These are phyloP conservation scores for Crocidura indochinensis DNA, from an alignment of 2,797 vertebrate species.

Conservation along the genomic window DNA sequence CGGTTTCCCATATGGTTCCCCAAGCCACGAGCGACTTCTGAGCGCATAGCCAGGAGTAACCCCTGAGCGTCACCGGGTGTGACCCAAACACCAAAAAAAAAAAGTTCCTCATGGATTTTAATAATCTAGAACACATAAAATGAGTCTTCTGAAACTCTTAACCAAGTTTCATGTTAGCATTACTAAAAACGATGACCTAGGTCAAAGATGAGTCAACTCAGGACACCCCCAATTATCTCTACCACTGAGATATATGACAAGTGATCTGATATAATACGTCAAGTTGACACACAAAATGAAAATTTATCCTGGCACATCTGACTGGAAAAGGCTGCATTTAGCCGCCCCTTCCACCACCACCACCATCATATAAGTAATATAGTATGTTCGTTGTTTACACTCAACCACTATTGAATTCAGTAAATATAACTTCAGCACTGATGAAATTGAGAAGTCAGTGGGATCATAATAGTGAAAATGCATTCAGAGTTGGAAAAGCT, in stretches of 20 bases:
- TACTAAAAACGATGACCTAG: background rate
- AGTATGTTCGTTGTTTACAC: background rate
- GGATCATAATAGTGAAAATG: background rate
- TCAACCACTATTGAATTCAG: background rate
- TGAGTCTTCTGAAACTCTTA: slow-evolving; percentile 36
- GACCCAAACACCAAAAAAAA: too few relatives aligned
- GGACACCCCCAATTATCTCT: background rate
- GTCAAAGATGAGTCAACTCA: background rate
- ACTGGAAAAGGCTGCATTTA: slow-evolving; percentile 22
- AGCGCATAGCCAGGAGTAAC: too few relatives aligned
- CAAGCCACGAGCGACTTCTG: too few relatives aligned
- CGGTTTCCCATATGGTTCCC: too few relatives aligned
- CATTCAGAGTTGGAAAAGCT: background rate
- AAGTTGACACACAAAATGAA: background rate
- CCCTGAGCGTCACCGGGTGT: too few relatives aligned
- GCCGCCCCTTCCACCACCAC: too few relatives aligned
- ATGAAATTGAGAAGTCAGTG: background rate
- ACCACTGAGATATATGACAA: slow-evolving; percentile 27
- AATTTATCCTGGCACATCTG: background rate
- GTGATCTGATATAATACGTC: background rate
- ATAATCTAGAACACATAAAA: slow-evolving; percentile 32
- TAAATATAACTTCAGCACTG: background rate
- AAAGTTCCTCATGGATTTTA: background rate
- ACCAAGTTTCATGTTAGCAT: background rate
- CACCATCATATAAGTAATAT: slow-evolving; percentile 3